phyloP scores from a whole-genome alignment of 2,113 vertebrate species.

The Cervus canadensis region DNA sequence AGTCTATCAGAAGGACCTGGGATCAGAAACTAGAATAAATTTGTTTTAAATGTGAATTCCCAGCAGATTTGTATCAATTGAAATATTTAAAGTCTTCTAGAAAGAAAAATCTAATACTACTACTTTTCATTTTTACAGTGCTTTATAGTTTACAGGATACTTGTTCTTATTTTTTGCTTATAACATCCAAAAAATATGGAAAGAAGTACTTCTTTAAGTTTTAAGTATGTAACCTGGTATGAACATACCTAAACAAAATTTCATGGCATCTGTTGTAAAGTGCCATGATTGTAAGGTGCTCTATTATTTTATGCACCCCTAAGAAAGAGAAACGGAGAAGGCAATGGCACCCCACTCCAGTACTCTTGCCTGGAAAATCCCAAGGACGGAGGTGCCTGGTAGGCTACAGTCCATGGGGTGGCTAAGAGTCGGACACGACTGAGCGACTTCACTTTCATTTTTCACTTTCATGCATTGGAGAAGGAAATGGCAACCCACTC shows the following conservation, averaged over 20 bases:
- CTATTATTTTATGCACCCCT: not conserved
- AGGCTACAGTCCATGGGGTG: too few relatives aligned
- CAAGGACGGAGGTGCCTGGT: too few relatives aligned
- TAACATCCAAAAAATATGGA: not conserved
- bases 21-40: slow-evolving; percentile 27
- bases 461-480: too few relatives aligned
- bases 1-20: not conserved
- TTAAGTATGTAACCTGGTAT: not conserved
- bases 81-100: slow-evolving; percentile 16
- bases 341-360: too few relatives aligned
- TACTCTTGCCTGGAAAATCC: too few relatives aligned
- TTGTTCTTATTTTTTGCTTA: slow-evolving; percentile 20
- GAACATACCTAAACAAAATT: not conserved
- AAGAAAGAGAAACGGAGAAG: not conserved
- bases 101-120: not conserved
- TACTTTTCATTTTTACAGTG: not conserved
- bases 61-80: not conserved
- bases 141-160: not conserved
- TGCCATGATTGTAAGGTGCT: not conserved
- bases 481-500: too few relatives aligned
- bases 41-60: slow-evolving; percentile 33
- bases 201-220: not conserved
- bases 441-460: too few relatives aligned
- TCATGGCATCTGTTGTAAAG: not conserved
- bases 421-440: too few relatives aligned